phyloP scores from a whole-genome alignment of 2,113 vertebrate species.

The Tachuris rubrigastra region DNA sequence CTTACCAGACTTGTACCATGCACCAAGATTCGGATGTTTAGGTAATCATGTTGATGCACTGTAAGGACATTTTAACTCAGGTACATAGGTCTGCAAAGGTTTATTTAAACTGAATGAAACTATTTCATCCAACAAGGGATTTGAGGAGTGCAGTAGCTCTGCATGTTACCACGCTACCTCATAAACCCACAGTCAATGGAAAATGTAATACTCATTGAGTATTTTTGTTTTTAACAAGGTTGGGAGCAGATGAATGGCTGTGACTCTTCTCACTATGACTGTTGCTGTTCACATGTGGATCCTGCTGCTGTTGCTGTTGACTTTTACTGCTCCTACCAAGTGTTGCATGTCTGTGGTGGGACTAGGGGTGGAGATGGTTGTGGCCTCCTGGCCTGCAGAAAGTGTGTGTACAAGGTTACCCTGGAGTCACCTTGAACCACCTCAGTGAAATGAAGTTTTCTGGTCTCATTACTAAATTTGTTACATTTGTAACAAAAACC shows the following conservation, averaged over 20 bases:
- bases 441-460: background rate
- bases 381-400: background rate
- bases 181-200: background rate
- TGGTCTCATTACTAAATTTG: background rate
- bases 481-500: background rate
- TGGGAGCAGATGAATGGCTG: background rate
- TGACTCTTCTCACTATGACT: background rate
- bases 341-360: background rate
- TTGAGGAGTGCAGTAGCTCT: background rate
- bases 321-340: background rate
- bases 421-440: background rate
- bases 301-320: background rate
- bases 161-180: accelerated
- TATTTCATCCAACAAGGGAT: background rate
- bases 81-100: accelerated
- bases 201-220: background rate
- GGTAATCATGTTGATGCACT: background rate
- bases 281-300: accelerated
- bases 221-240: background rate
- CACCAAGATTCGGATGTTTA: background rate
- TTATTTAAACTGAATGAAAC: background rate
- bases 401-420: accelerated
- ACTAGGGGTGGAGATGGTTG: background rate
- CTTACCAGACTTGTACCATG: background rate
- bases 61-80: background rate